These are phyloP conservation scores for Steromphala cineraria DNA, from an alignment of 2,888 invertebrate species.

Conservation along the genomic window DNA sequence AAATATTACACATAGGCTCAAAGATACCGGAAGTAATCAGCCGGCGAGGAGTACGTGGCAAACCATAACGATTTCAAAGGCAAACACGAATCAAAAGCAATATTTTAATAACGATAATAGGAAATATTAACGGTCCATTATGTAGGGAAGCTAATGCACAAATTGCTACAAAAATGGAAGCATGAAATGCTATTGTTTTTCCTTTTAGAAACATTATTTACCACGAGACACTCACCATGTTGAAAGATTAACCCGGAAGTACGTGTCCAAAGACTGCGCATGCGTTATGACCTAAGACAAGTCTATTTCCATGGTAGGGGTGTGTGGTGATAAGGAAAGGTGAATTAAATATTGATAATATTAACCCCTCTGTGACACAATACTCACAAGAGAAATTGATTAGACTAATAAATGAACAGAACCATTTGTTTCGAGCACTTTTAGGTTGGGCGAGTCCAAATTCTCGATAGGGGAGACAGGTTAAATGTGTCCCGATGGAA, in stretches of 20 bases:
- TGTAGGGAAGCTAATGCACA: too few relatives aligned
- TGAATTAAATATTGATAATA: neutral
- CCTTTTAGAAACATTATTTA: too few relatives aligned
- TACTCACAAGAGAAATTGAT: neutral
- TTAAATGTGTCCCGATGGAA: neutral
- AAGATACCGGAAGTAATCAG: neutral
- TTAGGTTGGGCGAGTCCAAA: neutral
- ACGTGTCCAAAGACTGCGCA: neutral
- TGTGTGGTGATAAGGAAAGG: neutral
- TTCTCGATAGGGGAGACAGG: neutral
- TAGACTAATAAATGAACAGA: neutral
- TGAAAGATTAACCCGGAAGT: constrained; percentile 15
- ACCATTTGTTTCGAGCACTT: neutral
- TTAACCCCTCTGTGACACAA: neutral
- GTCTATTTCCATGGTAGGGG: neutral
- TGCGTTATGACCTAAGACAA: neutral
- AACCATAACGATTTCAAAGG: too few relatives aligned
- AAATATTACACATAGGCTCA: neutral
- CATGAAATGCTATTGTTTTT: too few relatives aligned
- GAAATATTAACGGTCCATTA: too few relatives aligned
- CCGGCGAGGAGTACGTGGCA: neutral
- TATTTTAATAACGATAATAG: too few relatives aligned
- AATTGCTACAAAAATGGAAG: too few relatives aligned
- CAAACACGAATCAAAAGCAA: too few relatives aligned
- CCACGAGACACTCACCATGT: constrained; percentile 1